These are phyloP conservation scores for Trypoxylon attenuatum DNA, from an alignment of 2,888 invertebrate species.

Conservation along the genomic window DNA sequence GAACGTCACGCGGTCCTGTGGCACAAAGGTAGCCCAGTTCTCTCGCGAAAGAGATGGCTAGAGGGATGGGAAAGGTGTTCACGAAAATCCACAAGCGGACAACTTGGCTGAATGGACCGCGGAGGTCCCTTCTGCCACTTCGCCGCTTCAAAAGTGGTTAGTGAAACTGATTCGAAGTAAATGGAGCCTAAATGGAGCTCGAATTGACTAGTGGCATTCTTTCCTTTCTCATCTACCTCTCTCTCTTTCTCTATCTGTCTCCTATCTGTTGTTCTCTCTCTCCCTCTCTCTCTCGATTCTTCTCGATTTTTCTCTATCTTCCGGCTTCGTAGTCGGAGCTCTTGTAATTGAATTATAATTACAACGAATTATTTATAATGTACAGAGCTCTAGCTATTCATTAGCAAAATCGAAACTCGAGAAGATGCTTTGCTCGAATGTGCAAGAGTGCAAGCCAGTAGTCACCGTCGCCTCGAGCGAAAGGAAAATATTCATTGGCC, in stretches of 20 bases:
- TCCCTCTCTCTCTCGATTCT: too few relatives aligned
- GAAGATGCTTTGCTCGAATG: too few relatives aligned
- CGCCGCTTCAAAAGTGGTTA: slow-evolving; percentile 50
- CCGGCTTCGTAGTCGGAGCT: too few relatives aligned
- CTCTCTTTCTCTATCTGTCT: too few relatives aligned
- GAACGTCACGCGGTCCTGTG: slow-evolving; percentile 39
- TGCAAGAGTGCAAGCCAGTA: too few relatives aligned
- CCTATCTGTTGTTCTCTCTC: too few relatives aligned
- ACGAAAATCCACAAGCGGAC: slow-evolving; percentile 47
- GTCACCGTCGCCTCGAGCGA: not conserved
- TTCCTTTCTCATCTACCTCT: too few relatives aligned
- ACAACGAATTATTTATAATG: too few relatives aligned
- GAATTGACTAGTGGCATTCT: slow-evolving; percentile 58
- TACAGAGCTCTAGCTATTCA: too few relatives aligned
- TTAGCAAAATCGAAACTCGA: too few relatives aligned
- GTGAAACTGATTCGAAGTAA: slow-evolving; percentile 65
- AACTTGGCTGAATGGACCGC: slow-evolving; percentile 24
- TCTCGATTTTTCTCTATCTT: too few relatives aligned
- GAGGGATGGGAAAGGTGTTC: slow-evolving; percentile 2
- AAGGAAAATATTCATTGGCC: slow-evolving; percentile 16
- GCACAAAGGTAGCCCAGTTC: slow-evolving; percentile 24
- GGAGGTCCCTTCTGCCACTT: slow-evolving; percentile 7
- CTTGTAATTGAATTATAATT: too few relatives aligned
- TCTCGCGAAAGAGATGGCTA: slow-evolving; percentile 12
- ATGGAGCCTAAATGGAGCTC: slow-evolving; percentile 67